A percentile compares a stretch with the other conserved stretches of the same genome.
phyloP scores from a whole-genome alignment of 2,797 vertebrate genomes.

The Thripadectes ignobilis region DNA sequence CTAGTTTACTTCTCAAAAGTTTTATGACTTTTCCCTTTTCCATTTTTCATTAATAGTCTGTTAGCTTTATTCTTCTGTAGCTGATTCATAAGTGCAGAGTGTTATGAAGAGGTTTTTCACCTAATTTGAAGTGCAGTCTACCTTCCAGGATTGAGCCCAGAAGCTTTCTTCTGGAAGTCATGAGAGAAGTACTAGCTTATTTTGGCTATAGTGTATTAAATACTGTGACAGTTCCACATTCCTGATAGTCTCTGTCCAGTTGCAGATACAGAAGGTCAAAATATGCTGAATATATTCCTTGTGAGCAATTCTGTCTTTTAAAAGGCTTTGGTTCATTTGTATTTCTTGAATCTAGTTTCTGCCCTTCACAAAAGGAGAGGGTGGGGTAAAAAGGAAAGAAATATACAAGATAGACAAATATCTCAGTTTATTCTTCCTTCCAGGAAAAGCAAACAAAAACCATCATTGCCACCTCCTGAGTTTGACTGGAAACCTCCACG shows the following conservation, averaged over 20 bases:
- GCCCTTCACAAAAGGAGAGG: neutral
- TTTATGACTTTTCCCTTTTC: neutral
- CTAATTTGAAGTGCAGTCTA: neutral
- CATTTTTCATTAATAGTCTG: neutral
- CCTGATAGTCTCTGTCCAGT: neutral
- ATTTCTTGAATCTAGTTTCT: constrained; percentile 8
- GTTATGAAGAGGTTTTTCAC: neutral
- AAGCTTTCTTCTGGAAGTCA: neutral
- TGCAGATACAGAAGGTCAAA: neutral
- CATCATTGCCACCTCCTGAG: neutral
- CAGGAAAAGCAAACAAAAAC: neutral
- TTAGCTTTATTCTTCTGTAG: neutral
- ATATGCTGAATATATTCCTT: neutral
- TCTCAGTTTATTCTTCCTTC: neutral
- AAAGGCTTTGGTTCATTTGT: neutral
- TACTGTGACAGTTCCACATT: neutral
- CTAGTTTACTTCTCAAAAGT: neutral
- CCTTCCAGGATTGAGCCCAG: neutral
- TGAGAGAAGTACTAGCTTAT: neutral
- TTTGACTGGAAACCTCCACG: neutral
- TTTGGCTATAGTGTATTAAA: neutral
- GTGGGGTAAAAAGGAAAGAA: neutral
- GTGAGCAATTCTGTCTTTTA: neutral
- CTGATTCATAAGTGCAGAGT: neutral
- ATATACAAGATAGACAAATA: neutral